Percentiles rank a stretch among this genome's conserved stretches.
phyloP scores from a whole-genome alignment of 1,140 invertebrate species.

The Maconellicoccus hirsutus region DNA sequence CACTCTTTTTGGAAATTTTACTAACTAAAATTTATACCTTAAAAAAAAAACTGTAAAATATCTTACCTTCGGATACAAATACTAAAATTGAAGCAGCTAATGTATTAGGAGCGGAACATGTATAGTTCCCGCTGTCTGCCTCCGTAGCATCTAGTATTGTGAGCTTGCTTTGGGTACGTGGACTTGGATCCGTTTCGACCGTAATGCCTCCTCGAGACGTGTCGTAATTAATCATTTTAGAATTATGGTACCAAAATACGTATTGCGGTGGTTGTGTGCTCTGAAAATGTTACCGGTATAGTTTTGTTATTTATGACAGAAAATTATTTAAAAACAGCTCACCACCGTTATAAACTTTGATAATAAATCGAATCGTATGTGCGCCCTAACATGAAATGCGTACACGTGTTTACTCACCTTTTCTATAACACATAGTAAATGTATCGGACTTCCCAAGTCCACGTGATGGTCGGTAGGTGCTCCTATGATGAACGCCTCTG shows the following conservation, averaged over 20 bases:
- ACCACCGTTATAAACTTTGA: neutral
- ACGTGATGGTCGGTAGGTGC: conserved; percentile 72
- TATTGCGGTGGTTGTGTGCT: conserved; percentile 79
- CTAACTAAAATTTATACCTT: neutral
- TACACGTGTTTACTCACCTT: conserved; percentile 50
- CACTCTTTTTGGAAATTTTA: too few relatives aligned
- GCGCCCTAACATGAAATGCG: neutral
- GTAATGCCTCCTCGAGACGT: conserved; percentile 67
- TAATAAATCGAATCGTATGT: neutral
- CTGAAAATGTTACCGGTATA: conserved; percentile 40
- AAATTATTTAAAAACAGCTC: neutral
- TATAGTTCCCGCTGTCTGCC: conserved; percentile 80
- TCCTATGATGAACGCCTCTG: conserved; percentile 71
- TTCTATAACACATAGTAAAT: conserved; percentile 82
- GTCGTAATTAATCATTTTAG: conserved; percentile 86
- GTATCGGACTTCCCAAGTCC: conserved; percentile 77
- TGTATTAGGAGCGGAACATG: conserved; percentile 77
- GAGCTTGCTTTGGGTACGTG: conserved; percentile 65
- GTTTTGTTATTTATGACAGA: neutral
- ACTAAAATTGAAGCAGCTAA: conserved; percentile 78
- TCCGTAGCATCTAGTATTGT: conserved; percentile 71
- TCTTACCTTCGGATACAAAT: conserved; percentile 75
- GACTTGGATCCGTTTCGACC: conserved; percentile 72
- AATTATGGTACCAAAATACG: conserved; percentile 87
- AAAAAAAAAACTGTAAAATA: neutral